These are phyloP conservation scores for Actinemys pallida DNA, from an alignment of 2,113 vertebrate species.

Conservation along the genomic window DNA sequence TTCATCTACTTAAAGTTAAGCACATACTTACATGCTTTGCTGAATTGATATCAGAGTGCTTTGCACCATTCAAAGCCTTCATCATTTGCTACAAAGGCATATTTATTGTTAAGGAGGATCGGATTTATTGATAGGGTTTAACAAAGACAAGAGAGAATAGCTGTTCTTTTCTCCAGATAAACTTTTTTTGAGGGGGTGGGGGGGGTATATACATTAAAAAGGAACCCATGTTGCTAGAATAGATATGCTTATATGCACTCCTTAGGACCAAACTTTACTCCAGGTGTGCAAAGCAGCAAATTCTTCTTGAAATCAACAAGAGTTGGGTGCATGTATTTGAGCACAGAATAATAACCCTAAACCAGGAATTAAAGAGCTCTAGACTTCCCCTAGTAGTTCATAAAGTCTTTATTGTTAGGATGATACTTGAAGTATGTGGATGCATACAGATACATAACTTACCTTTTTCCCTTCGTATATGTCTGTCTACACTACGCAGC, in stretches of 20 bases:
- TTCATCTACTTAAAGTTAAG: background rate
- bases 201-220: background rate
- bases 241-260: background rate
- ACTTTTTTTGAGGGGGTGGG: background rate
- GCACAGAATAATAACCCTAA: background rate
- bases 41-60: background rate
- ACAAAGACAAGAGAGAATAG: background rate
- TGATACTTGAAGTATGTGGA: background rate
- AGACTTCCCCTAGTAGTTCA: background rate
- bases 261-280: background rate
- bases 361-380: background rate
- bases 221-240: background rate
- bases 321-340: background rate
- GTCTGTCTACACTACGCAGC: no score
- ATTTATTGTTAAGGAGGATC: background rate
- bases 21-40: rapidly evolving
- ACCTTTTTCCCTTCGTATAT: background rate
- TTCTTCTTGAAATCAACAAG: background rate
- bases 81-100: background rate
- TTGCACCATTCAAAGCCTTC: background rate
- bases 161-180: background rate
- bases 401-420: background rate
- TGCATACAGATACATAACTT: background rate
- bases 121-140: background rate
- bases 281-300: background rate